Conservation (phyloP, 2,113 vertebrate genomes). For the Rhombomys opimus region DNA sequence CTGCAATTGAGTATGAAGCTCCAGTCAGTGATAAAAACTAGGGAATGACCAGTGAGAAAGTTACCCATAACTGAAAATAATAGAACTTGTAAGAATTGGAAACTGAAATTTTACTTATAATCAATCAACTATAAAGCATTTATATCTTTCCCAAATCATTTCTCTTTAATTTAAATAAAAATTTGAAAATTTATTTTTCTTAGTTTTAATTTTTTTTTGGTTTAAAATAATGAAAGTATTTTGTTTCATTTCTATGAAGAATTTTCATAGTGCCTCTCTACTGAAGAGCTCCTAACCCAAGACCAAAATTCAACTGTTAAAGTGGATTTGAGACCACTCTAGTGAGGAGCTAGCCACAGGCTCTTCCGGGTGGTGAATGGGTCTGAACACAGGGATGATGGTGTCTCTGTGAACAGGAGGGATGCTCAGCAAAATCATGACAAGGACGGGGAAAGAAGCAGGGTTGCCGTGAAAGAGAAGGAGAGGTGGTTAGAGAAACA, state of each 20-base stretch:
- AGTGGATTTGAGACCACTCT: neutral
- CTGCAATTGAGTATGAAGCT: neutral
- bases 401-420: neutral
- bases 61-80: neutral
- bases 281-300: neutral
- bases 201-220: neutral
- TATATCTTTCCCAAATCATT: neutral
- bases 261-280: neutral
- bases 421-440: neutral
- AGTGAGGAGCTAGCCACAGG: neutral
- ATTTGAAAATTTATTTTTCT: neutral
- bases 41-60: neutral
- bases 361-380: neutral
- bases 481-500: neutral
- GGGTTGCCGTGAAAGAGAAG: neutral
- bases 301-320: neutral
- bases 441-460: neutral
- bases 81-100: neutral
- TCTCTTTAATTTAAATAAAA: slow-evolving; percentile 24
- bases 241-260: neutral
- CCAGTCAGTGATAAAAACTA: neutral
- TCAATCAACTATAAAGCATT: neutral
- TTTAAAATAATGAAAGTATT: neutral
- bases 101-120: neutral
- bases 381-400: neutral